Percentiles rank a stretch among this genome's conserved stretches.
Evolutionary conservation across 2,797 vertebrate species (phyloP).

Genomic region (Rhinichthys osculus): DNA sequence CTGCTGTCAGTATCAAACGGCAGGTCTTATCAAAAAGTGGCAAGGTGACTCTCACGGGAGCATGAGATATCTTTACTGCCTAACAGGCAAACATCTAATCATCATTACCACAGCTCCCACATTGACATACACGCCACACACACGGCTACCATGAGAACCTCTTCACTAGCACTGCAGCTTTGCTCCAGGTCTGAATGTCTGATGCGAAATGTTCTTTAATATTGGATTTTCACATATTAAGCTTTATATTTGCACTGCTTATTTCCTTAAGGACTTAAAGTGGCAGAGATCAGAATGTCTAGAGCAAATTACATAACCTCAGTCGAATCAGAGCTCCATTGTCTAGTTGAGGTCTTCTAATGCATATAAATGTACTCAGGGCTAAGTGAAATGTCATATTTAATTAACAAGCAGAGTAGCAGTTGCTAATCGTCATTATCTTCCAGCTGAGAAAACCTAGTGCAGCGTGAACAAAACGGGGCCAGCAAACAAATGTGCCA

Average conservation of each 20-base stretch:
- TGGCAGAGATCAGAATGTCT: constrained; percentile 12
- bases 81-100: constrained; percentile 46
- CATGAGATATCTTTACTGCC: constrained; percentile 35
- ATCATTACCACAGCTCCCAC: constrained; percentile 39
- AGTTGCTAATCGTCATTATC: constrained; percentile 15
- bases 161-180: not conserved
- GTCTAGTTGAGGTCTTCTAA: constrained; percentile 2
- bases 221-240: constrained; percentile 20
- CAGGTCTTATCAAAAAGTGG: constrained; percentile 28
- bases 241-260: constrained; percentile 3
- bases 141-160: not conserved
- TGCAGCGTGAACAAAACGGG: not conserved
- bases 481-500: not conserved
- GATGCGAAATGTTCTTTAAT: not conserved
- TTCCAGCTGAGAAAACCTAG: not conserved
- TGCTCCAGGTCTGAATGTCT: constrained; percentile 15
- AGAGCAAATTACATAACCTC: not conserved
- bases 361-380: not conserved
- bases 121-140: not conserved
- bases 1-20: constrained; percentile 9
- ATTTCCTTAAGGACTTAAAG: constrained; percentile 21
- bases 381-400: constrained; percentile 10
- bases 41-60: constrained; percentile 27
- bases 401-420: constrained; percentile 19
- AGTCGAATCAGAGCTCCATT: not conserved